Percentiles rank a stretch among this genome's conserved stretches.
Conservation (phyloP, 2,888 invertebrate species). For the Rambutsinella grinnellia region DNA sequence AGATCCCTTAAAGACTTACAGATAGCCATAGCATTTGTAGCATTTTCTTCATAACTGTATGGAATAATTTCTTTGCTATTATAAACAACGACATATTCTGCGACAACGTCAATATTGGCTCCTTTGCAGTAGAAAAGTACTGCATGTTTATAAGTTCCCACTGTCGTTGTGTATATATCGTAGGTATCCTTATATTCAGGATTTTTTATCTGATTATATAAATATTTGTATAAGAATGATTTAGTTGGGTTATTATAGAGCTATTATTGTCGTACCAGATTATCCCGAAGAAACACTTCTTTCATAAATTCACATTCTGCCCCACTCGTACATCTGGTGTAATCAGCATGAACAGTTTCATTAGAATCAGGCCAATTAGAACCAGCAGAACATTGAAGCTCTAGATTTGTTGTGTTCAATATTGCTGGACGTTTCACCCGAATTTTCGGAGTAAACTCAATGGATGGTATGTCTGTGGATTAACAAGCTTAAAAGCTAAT, state of each 20-base stretch:
- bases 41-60: too few relatives aligned
- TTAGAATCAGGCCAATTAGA: too few relatives aligned
- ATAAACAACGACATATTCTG: too few relatives aligned
- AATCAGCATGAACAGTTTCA: not conserved
- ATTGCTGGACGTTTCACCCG: too few relatives aligned
- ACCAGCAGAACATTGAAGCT: too few relatives aligned
- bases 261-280: conserved; percentile 5
- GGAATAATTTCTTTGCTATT: too few relatives aligned
- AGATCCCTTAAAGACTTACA: too few relatives aligned
- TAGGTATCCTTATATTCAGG: not conserved
- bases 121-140: not conserved
- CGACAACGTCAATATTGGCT: too few relatives aligned
- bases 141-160: not conserved
- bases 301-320: conserved; percentile 17
- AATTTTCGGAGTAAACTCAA: not conserved
- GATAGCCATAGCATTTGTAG: too few relatives aligned
- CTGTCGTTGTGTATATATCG: not conserved
- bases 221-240: not conserved
- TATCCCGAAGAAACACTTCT: not conserved
- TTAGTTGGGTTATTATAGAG: too few relatives aligned
- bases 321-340: not conserved
- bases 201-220: not conserved
- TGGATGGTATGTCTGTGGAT: not conserved
- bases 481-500: too few relatives aligned
- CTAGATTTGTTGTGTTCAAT: too few relatives aligned